Evolutionary conservation across 2,888 invertebrate species (phyloP).

Genomic region (Drosophila mimetica): DNA sequence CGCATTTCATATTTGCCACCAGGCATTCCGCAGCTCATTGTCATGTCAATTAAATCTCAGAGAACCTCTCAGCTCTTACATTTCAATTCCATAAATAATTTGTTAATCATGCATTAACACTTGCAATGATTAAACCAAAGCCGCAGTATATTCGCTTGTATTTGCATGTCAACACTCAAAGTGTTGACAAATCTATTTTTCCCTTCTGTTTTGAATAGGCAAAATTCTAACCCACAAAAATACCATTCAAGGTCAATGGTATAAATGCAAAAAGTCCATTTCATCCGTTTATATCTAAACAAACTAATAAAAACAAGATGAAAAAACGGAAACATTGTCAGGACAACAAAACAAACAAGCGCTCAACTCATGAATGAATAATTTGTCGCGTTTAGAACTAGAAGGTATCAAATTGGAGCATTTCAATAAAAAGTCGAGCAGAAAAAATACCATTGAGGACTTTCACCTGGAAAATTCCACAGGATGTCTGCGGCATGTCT

Average conservation of each 20-base stretch:
- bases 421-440: slow-evolving; percentile 46
- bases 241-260: slow-evolving; percentile 66
- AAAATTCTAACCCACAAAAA: slow-evolving; percentile 54
- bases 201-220: slow-evolving; percentile 1
- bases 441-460: slow-evolving; percentile 55
- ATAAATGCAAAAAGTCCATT: slow-evolving; percentile 38
- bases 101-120: slow-evolving; percentile 38
- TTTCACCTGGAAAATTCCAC: slow-evolving; percentile 75
- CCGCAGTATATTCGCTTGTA: slow-evolving; percentile 5
- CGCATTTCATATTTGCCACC: slow-evolving; percentile 24
- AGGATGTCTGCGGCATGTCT: slow-evolving; percentile 74
- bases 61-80: slow-evolving; percentile 37
- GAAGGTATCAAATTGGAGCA: slow-evolving; percentile 45
- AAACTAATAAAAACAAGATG: slow-evolving; percentile 32
- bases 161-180: slow-evolving; percentile 20
- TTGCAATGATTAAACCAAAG: slow-evolving; percentile 29
- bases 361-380: slow-evolving; percentile 64
- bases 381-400: slow-evolving; percentile 70
- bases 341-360: slow-evolving; percentile 36
- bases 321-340: slow-evolving; percentile 22
- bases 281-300: slow-evolving; percentile 55
- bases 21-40: slow-evolving; percentile 24
- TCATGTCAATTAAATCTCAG: slow-evolving; percentile 49
- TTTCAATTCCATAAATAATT: slow-evolving; percentile 45
- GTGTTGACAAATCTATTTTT: slow-evolving; percentile 37